These are phyloP conservation scores for Temnothorax rugatulus DNA, from an alignment of 2,888 invertebrate genomes.

Conservation along the genomic window DNA sequence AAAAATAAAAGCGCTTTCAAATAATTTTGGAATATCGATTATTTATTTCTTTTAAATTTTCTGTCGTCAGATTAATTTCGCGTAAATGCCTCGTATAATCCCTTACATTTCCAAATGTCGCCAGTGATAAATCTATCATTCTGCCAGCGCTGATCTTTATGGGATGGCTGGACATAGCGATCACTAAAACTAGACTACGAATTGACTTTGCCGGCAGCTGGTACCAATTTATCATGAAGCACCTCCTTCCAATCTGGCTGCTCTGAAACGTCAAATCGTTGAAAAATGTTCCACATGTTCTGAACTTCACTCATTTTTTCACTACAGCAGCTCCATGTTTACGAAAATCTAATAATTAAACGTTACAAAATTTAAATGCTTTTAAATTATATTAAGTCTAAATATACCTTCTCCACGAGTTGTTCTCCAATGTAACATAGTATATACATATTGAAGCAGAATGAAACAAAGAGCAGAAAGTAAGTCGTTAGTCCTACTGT, in stretches of 20 bases:
- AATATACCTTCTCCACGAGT: constrained; percentile 57
- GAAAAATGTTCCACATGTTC: neutral
- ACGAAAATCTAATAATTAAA: neutral
- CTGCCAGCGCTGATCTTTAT: constrained; percentile 78
- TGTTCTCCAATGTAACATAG: constrained; percentile 64
- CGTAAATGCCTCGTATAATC: neutral
- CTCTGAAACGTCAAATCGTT: constrained; percentile 51
- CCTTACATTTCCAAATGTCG: constrained; percentile 72
- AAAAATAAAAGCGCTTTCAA: neutral
- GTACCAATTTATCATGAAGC: constrained; percentile 76
- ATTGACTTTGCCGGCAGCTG: constrained; percentile 64
- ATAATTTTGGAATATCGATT: neutral
- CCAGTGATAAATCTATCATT: constrained; percentile 76
- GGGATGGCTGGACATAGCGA: constrained; percentile 76
- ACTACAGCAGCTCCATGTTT: neutral
- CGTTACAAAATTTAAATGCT: neutral
- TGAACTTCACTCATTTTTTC: neutral
- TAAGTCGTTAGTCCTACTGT: constrained; percentile 49
- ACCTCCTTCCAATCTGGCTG: constrained; percentile 62
- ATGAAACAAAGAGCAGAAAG: constrained; percentile 50
- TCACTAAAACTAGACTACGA: constrained; percentile 73
- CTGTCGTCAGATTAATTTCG: neutral
- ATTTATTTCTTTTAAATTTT: constrained; percentile 6
- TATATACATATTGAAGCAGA: constrained; percentile 62
- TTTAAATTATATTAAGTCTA: neutral